Evolutionary conservation across 2,888 invertebrate species (phyloP).

Genomic region (Papilio gigon): DNA sequence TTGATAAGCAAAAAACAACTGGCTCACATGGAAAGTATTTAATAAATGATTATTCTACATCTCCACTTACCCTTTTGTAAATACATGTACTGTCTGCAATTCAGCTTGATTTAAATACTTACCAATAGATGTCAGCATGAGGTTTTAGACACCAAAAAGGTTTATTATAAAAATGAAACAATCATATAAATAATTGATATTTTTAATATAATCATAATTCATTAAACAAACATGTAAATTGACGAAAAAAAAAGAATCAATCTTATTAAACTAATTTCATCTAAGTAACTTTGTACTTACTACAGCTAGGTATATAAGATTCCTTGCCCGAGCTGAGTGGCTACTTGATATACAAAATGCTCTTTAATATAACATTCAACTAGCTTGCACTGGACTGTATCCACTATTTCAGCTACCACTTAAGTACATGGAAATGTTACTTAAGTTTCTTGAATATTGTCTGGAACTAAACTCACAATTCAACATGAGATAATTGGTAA

Average conservation of each 20-base stretch:
- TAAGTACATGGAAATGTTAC: background rate
- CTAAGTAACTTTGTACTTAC: conserved; percentile 65
- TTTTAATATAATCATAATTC: conserved; percentile 41
- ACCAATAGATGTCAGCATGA: too few relatives aligned
- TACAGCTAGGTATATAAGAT: conserved; percentile 67
- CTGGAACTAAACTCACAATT: background rate
- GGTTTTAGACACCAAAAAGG: too few relatives aligned
- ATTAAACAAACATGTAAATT: conserved; percentile 55
- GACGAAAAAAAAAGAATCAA: conserved; percentile 51
- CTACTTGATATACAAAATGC: conserved; percentile 52
- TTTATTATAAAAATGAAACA: background rate
- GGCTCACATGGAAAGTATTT: too few relatives aligned
- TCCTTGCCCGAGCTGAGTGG: conserved; percentile 64
- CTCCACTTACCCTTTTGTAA: too few relatives aligned
- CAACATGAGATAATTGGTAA: background rate
- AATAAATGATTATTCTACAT: too few relatives aligned
- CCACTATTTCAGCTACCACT: conserved; percentile 33
- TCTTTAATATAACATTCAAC: conserved; percentile 50
- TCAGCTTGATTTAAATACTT: too few relatives aligned
- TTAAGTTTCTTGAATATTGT: background rate
- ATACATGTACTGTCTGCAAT: too few relatives aligned
- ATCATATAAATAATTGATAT: conserved; percentile 4
- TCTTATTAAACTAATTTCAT: conserved; percentile 63
- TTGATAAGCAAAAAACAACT: too few relatives aligned
- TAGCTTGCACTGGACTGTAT: conserved; percentile 49